Evolutionary conservation across 2,888 invertebrate species (phyloP), one percentile per base, ranked within the genome.

Genomic region (Labia minor): DNA sequence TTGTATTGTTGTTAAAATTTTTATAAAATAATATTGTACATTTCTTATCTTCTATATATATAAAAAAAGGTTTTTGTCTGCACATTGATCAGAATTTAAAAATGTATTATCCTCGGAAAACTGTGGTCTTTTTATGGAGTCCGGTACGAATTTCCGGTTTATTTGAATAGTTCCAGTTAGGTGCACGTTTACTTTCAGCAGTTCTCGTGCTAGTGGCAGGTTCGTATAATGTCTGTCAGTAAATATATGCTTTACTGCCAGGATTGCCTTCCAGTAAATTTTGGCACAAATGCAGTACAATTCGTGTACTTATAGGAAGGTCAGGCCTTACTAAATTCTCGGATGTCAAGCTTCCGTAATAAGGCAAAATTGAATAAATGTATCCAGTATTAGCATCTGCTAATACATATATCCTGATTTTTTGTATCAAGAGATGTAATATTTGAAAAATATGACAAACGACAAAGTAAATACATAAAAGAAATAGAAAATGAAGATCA

Each of bases 171-270:
- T 70, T 37, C 69, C 66, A 37, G 70, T 70, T 37, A 69, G 63
- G 68, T 70, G 67, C 61, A 68, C 65, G 19, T 71, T 70, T 67
- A 69, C 66, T 62, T 71, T 68, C 61, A 64, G 65, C 37, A 72
- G 66, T 70, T 71, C 70, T 64, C 71, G 65, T 14, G 71, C 70
- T 49, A 71, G 67, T 14, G 67, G 21, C 49, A 69, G 62, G 64
- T 70, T 71, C n/a, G 68, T 69, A 62, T 70, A 72, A 68, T 72
- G 71, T 20, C 71, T 70, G 49, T 72, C 68, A 8, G 70, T 71
- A 63, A 63, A 68, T 64, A 72, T 67, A 64, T 71, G 71, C 71
- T 65, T 70, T 37, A 65, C 70, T 70, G 61, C 65, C 67, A 65
- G 72, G 71, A 63, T 69, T 63, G 37, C 37, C 63, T 10, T 70